phyloP scores from a whole-genome alignment of 2,888 invertebrate genomes.

The Sarcophaga carnaria region DNA sequence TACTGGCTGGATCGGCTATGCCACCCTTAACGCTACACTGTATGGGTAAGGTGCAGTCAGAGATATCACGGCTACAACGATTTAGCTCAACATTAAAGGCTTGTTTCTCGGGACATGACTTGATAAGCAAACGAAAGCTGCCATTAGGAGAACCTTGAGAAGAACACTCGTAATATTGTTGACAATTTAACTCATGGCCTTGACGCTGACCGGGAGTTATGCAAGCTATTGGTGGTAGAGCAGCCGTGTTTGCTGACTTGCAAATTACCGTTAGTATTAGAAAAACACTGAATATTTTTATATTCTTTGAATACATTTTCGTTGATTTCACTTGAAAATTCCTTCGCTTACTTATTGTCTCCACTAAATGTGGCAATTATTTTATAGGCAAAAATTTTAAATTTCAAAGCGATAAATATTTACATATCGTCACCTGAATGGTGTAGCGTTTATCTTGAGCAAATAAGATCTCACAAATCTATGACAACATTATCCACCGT shows the following conservation, averaged over 20 bases:
- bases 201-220: conserved; percentile 66
- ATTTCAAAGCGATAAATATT: conserved; percentile 17
- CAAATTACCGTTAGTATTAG: conserved; percentile 38
- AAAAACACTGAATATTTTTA: conserved; percentile 18
- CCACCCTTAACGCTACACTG: conserved; percentile 72
- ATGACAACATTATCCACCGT: conserved; percentile 45
- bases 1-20: conserved; percentile 69
- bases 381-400: conserved; percentile 52
- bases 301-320: conserved; percentile 23
- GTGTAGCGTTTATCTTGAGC: conserved; percentile 53
- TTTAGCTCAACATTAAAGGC: conserved; percentile 71
- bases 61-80: conserved; percentile 74
- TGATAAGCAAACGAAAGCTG: conserved; percentile 27
- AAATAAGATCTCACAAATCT: conserved; percentile 50
- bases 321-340: conserved; percentile 40
- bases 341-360: conserved; percentile 34
- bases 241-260: neutral
- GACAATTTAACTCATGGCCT: conserved; percentile 71
- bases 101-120: conserved; percentile 69
- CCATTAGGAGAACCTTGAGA: conserved; percentile 55
- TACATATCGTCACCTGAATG: conserved; percentile 46
- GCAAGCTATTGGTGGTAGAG: conserved; percentile 70
- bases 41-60: conserved; percentile 71
- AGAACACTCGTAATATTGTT: conserved; percentile 73
- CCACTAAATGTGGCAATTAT: neutral